Evolutionary conservation across 2,888 invertebrate genomes (phyloP).

Genomic region (Aphrophora alni): DNA sequence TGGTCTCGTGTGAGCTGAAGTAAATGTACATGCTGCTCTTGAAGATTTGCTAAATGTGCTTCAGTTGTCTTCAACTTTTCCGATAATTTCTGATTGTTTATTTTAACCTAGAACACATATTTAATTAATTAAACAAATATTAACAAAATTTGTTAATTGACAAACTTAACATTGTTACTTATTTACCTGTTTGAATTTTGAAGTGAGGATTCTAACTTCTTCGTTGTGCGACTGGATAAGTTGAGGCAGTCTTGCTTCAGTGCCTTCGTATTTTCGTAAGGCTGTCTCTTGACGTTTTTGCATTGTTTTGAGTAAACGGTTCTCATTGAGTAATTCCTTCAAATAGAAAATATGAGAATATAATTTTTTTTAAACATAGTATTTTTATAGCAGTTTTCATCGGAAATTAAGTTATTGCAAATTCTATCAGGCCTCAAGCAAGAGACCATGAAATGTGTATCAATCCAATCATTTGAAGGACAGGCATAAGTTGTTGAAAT

Average conservation of each 20-base stretch:
- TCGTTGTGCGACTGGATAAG: constrained; percentile 78
- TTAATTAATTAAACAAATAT: neutral
- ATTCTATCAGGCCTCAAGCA: no score
- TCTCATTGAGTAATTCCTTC: constrained; percentile 74
- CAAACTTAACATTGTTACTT: constrained; percentile 6
- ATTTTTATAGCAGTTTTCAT: no score
- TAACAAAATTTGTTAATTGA: constrained; percentile 1
- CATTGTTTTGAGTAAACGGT: constrained; percentile 73
- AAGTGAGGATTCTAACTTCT: constrained; percentile 74
- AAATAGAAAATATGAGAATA: no score
- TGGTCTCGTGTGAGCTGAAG: constrained; percentile 74
- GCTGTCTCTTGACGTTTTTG: constrained; percentile 83
- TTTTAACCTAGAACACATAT: constrained; percentile 47
- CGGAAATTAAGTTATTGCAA: no score
- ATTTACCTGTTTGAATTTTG: constrained; percentile 62
- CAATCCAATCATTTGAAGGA: no score
- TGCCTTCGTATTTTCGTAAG: constrained; percentile 77
- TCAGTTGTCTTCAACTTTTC: constrained; percentile 70
- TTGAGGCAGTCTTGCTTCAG: constrained; percentile 78
- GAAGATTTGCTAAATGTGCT: constrained; percentile 67
- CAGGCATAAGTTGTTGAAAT: no score
- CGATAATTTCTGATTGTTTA: constrained; percentile 49
- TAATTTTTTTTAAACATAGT: neutral
- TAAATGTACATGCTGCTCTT: constrained; percentile 74
- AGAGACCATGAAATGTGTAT: no score